Conservation (phyloP, 37 sponge, comb jelly and placozoan genomes). For the Crambe crambe region DNA sequence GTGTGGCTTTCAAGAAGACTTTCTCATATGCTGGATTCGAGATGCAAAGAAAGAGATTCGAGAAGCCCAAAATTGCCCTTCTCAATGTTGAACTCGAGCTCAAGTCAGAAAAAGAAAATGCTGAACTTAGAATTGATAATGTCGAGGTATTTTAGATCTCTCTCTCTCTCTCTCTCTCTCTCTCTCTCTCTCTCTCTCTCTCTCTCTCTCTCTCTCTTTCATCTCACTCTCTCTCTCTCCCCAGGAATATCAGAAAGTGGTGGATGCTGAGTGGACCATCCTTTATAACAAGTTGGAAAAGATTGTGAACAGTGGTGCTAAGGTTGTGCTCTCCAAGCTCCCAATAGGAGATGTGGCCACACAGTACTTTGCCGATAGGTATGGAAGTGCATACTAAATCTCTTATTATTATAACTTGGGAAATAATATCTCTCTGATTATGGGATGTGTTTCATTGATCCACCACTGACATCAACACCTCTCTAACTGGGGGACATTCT, state of each 20-base stretch:
- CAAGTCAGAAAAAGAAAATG: constrained; percentile 96
- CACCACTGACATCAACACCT: too few relatives aligned
- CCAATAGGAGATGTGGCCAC: constrained; percentile 99
- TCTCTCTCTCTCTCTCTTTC: neutral
- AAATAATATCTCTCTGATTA: neutral
- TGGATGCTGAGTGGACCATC: constrained; percentile 98
- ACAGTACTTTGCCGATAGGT: constrained; percentile 99
- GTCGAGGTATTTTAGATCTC: constrained; percentile 79
- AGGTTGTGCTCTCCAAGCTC: constrained; percentile 98
- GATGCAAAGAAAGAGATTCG: constrained; percentile 98
- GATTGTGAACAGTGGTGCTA: constrained; percentile 92
- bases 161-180: neutral
- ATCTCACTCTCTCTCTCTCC: neutral
- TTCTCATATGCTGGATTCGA: constrained; percentile 99
- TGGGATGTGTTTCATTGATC: too few relatives aligned
- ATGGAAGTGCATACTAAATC: neutral
- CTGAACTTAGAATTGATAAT: constrained; percentile 93
- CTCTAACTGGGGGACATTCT: too few relatives aligned
- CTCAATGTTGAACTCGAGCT: constrained; percentile 97
- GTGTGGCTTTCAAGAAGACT: constrained; percentile 99
- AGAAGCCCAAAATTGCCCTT: constrained; percentile 85
- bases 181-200: neutral
- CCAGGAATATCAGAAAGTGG: constrained; percentile 95
- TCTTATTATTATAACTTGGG: too few relatives aligned
- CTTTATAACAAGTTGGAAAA: constrained; percentile 95